Evolutionary conservation across 2,113 vertebrate genomes (phyloP).

Genomic region (Australoheros scitulus): DNA sequence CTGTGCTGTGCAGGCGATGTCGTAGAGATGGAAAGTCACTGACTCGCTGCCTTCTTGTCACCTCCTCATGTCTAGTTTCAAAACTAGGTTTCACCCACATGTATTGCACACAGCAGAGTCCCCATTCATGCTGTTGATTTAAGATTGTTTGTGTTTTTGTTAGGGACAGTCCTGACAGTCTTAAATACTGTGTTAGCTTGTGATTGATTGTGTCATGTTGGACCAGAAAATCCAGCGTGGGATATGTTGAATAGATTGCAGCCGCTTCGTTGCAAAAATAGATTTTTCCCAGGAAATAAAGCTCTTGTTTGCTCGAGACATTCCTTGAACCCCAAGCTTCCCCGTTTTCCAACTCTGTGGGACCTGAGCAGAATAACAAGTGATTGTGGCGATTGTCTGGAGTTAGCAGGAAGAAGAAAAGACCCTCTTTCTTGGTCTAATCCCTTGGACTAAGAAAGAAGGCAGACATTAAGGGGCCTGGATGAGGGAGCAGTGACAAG

Average conservation of each 20-base stretch:
- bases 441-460: not conserved
- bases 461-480: slow-evolving; percentile 9
- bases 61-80: not conserved
- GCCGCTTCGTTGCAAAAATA: slow-evolving; percentile 4
- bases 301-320: not conserved
- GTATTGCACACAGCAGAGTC: not conserved
- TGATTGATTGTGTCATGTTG: slow-evolving; percentile 29
- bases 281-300: slow-evolving; percentile 5
- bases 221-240: not conserved
- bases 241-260: not conserved
- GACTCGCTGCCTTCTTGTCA: not conserved
- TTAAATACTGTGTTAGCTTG: not conserved
- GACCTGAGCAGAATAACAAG: slow-evolving; percentile 65
- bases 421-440: slow-evolving; percentile 34
- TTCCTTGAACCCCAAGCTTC: slow-evolving; percentile 4
- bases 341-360: slow-evolving; percentile 16
- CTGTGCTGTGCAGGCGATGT: not conserved
- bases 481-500: slow-evolving; percentile 25
- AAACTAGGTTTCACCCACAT: not conserved
- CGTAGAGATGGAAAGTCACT: not conserved
- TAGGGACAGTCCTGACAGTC: not conserved
- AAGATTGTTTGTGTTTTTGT: not conserved
- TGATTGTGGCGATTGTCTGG: slow-evolving; percentile 51
- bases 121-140: not conserved
- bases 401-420: slow-evolving; percentile 53